Base-by-base conservation (phyloP, 2,888 invertebrate genomes). In the Mystacides longicornis region DNA sequence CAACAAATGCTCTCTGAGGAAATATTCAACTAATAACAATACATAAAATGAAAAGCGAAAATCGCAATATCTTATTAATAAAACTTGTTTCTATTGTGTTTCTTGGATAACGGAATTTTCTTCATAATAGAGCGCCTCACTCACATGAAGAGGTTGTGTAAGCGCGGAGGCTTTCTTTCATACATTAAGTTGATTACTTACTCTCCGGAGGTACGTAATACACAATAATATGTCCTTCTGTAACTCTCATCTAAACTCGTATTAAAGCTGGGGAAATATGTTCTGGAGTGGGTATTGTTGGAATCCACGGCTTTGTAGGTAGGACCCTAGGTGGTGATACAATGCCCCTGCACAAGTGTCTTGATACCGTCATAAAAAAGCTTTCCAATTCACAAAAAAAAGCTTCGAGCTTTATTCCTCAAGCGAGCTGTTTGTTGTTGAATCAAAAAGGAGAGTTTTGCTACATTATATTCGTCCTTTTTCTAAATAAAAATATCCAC, bases 361-460 rank as follows among this genome's bases (percentile, higher is more conserved):
- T 60, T 60, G 61, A 61, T 61, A 60, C 61, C 61, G 61, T 61
- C 61, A 61, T 61, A 61, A 61, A 61, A 61, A 61, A 61, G 61
- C 59, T 61, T 61, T 61, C 60, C 61, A 59, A 60, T 61, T 61
- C 61, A 57, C 61, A 57, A 61, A 61, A 61, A 59, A 61, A 61
- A 59, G 59, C 61, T 57, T 55, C 43, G 49, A 58, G 52, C 56
- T 56, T 52, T 56, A 56, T 56, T 42, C 56, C 50, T 49, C 56
- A 27, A 48, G 52, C 52, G 49, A 42, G 56, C 49, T 49, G 47
- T 33, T 23, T 27, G 37, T n/a, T n/a, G n/a, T 37, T 7, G 37
- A 37, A 16, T 3, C 37, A 37, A 37, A 37, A 37, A 14, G 37
- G 37, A 37, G 16, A 37, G 37, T 46, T n/a, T 31, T 31, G 9